phyloP scores from a whole-genome alignment of 2,888 invertebrate genomes.

The Polymixis lichenea region DNA sequence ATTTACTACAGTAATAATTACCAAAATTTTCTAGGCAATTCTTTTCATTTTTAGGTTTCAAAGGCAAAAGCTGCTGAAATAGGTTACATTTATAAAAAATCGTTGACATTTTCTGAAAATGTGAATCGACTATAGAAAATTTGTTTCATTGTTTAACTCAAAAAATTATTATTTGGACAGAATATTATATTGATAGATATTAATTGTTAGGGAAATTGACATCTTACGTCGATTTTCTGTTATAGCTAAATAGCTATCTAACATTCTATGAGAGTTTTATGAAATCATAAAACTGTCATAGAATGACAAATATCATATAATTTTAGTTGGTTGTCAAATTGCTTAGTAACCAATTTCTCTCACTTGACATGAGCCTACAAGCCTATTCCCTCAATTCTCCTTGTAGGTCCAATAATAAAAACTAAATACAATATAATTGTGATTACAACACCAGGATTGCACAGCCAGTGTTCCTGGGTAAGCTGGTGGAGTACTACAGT shows the following conservation, averaged over 20 bases:
- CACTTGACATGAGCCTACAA: not conserved
- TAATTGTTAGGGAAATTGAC: not conserved
- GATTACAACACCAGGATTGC: conserved; percentile 86
- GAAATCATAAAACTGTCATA: not conserved
- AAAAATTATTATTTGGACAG: not conserved
- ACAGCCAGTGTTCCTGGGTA: conserved; percentile 92
- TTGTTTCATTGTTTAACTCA: not conserved
- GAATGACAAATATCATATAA: not conserved
- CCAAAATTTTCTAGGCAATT: not conserved
- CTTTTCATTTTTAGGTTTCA: not conserved
- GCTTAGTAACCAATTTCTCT: not conserved
- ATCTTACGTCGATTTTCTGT: not conserved
- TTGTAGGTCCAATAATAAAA: not conserved
- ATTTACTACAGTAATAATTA: not conserved
- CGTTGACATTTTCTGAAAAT: not conserved
- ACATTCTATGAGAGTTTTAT: no score
- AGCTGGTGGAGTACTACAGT: conserved; percentile 91
- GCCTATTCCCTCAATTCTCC: no score
- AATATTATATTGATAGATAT: not conserved
- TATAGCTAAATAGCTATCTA: no score
- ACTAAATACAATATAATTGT: conserved; percentile 30
- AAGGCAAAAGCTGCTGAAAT: not conserved
- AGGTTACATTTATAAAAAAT: not conserved
- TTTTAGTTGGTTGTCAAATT: not conserved
- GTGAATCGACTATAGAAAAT: not conserved